Base-by-base conservation (phyloP, 2,888 invertebrate genomes). In the Lepidochitona cinerea region DNA sequence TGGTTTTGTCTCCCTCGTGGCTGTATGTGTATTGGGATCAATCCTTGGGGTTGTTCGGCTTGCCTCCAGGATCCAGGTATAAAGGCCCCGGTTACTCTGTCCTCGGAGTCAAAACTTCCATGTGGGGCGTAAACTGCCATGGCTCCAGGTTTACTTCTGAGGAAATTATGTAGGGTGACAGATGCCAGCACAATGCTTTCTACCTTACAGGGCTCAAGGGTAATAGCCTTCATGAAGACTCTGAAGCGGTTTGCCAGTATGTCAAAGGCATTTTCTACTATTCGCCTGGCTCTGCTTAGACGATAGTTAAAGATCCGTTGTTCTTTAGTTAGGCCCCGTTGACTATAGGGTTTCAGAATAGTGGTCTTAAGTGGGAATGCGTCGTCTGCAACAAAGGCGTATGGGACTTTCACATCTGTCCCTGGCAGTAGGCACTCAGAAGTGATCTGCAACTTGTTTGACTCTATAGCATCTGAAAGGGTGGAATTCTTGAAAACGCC, bases 261-360 rank as follows among this genome's bases (percentile, higher is more conserved):
- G 64, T 29, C 64, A 26, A 64, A 64, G 14, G 64, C 18, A 26
- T 64, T 64, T 64, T 64, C 64, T 33, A 64, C 64, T 7, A 64
- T 7, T 33, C 64, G 5, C 29, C 4, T 26, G 26, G 64, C 64
- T 29, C 64, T 64, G 29, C 29, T 32, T 14, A 64, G 33, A 18
- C 64, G 26, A 29, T 68, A 68, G 41, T 68, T 68, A 41, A 68
- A 68, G 49, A 68, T 49, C 12, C 68, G 68, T 29, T 68, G 37
- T 23, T 68, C 68, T 29, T 41, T n/a, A 18, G 68, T 68, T 26
- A 68, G 37, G 23, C 41, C 49, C 12, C 41, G 37, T 23, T 68
- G 49, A 6, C 35, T 12, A 37, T 68, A 37, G 7, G 68, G 68
- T 35, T 70, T 70, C 54, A 54, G 41, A 26, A 70, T 70, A 33